Percentiles rank a stretch among this genome's conserved stretches.
Evolutionary conservation across 2,797 vertebrate species (phyloP).

Genomic region (Poecilia gillii): DNA sequence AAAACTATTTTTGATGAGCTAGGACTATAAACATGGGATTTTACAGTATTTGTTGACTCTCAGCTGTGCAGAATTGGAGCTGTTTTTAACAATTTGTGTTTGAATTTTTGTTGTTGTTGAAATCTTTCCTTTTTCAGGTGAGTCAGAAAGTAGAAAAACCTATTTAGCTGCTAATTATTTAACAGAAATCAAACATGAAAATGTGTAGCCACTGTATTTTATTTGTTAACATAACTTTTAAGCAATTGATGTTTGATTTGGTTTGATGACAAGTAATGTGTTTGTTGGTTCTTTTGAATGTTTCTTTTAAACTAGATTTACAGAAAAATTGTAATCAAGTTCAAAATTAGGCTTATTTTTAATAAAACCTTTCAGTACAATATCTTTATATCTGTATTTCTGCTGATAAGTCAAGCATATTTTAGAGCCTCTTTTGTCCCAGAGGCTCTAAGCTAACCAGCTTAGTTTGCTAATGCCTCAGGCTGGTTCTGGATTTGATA

Average conservation of each 20-base stretch:
- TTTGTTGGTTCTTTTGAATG: neutral
- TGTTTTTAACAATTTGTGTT: neutral
- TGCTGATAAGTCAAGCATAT: neutral
- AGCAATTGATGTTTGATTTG: neutral
- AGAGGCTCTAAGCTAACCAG: neutral
- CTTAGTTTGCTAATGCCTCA: neutral
- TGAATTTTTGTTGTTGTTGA: neutral
- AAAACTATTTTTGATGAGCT: too few relatives aligned
- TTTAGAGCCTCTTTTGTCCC: neutral
- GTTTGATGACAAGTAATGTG: neutral
- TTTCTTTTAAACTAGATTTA: neutral
- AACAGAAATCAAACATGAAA: neutral
- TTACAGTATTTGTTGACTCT: neutral
- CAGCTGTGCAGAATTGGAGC: neutral
- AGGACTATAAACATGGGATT: too few relatives aligned
- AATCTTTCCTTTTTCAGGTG: too few relatives aligned
- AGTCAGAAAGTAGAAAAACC: too few relatives aligned
- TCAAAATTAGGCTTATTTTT: neutral
- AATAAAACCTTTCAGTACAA: neutral
- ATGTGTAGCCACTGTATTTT: neutral
- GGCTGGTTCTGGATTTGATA: conserved; percentile 21
- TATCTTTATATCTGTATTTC: neutral
- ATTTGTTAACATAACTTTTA: neutral
- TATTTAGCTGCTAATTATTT: neutral
- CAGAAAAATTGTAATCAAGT: neutral